phyloP scores from a whole-genome alignment of 2,797 vertebrate genomes.

The Coracias cyanogaster region DNA sequence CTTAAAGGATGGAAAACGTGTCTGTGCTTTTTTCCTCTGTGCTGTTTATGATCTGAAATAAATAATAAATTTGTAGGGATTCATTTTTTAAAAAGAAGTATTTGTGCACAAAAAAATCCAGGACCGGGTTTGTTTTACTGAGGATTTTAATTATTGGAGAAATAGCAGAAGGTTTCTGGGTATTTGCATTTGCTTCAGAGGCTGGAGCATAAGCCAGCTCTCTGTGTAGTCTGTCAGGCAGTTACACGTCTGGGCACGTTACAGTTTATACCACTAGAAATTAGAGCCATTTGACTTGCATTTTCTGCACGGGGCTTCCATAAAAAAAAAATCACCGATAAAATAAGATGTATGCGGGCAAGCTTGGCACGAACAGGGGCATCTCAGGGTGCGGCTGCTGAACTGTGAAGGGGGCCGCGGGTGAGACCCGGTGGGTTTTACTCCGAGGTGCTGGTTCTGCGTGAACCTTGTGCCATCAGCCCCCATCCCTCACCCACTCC shows the following conservation, averaged over 20 bases:
- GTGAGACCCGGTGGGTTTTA: background rate
- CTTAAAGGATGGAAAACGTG: background rate
- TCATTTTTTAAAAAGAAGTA: background rate
- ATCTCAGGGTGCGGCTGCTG: rapidly evolving
- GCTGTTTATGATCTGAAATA: conserved; percentile 57
- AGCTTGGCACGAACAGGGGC: rapidly evolving
- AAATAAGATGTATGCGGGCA: background rate
- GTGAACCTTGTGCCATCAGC: background rate
- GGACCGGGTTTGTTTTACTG: conserved; percentile 10
- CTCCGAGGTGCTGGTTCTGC: background rate
- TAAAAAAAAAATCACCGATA: background rate
- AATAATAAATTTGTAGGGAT: conserved; percentile 30
- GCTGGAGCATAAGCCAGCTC: conserved; percentile 21
- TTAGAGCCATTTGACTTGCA: conserved; percentile 34
- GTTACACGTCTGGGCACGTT: conserved; percentile 54
- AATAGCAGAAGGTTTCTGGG: conserved; percentile 28
- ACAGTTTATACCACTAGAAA: conserved; percentile 45
- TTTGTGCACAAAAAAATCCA: conserved; percentile 12
- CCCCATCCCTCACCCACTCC: background rate
- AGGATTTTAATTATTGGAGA: conserved; percentile 24
- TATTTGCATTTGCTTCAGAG: conserved; percentile 55
- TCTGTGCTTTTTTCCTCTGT: conserved; percentile 22
- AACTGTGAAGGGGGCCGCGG: background rate
- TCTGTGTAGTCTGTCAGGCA: conserved; percentile 57
- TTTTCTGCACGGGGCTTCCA: background rate